Evolutionary conservation across 2,797 vertebrate species (phyloP).

Genomic region (Orientallactaga sibirica): DNA sequence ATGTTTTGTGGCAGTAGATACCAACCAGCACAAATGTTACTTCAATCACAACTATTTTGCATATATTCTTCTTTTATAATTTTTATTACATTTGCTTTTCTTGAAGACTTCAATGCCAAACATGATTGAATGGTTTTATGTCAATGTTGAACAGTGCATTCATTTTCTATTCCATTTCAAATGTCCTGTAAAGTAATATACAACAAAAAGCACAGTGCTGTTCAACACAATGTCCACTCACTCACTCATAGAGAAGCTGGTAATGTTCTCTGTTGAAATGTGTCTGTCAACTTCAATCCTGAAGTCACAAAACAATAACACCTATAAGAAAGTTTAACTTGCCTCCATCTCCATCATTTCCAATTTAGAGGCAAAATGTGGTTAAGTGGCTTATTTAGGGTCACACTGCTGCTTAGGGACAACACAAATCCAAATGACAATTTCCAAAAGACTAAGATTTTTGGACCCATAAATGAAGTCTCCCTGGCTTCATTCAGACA

Average conservation of each 20-base stretch:
- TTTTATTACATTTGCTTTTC: not conserved
- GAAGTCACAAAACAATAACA: not conserved
- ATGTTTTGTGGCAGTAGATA: constrained; percentile 28
- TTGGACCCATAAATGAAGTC: constrained; percentile 40
- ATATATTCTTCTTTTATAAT: not conserved
- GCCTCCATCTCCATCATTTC: not conserved
- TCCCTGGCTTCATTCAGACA: constrained; percentile 70
- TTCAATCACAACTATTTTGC: not conserved
- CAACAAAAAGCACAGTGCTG: not conserved
- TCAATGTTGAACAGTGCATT: not conserved
- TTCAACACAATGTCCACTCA: not conserved
- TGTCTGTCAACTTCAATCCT: not conserved
- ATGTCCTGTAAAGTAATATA: constrained; percentile 28
- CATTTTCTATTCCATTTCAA: not conserved
- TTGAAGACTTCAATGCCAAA: constrained; percentile 8
- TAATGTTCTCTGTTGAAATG: not conserved
- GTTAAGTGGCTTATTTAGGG: not conserved
- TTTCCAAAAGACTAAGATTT: constrained; percentile 36
- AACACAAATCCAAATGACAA: not conserved
- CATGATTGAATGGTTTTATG: not conserved
- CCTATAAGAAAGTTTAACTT: not conserved
- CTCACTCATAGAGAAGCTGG: not conserved
- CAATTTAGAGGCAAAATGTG: not conserved
- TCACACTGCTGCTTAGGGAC: not conserved
- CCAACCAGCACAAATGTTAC: not conserved